Evolutionary conservation across 2,113 vertebrate species (phyloP).

Genomic region (Xenotilapia caudafasciata): DNA sequence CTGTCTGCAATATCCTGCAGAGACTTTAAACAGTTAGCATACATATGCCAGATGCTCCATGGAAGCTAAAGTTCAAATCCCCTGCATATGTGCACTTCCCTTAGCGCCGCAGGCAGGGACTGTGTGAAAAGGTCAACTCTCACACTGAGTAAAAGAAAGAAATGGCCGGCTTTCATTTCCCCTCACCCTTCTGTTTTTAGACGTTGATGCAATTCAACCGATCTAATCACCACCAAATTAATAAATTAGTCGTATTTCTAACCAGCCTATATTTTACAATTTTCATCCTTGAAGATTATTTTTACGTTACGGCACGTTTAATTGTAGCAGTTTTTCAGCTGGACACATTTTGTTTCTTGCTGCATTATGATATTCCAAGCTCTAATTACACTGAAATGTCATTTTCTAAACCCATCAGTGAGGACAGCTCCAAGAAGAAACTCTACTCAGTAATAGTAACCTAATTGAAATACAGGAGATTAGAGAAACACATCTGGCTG

Average conservation of each 20-base stretch:
- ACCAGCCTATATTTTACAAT: constrained; percentile 52
- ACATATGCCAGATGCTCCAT: constrained; percentile 36
- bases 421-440: neutral
- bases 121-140: constrained; percentile 41
- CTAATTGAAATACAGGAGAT: neutral
- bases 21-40: constrained; percentile 14
- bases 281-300: constrained; percentile 11
- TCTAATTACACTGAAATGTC: neutral
- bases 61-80: constrained; percentile 31
- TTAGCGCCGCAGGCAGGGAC: neutral
- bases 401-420: neutral
- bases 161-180: neutral
- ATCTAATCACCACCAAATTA: constrained; percentile 45
- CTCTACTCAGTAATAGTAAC: neutral
- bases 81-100: neutral
- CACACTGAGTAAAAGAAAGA: neutral
- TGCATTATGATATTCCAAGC: neutral
- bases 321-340: neutral
- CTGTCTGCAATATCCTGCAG: neutral
- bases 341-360: neutral
- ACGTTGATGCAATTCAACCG: neutral
- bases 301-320: neutral
- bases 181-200: neutral
- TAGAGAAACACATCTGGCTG: neutral
- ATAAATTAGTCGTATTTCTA: constrained; percentile 25